A percentile compares a stretch with the other conserved stretches of the same genome.
phyloP scores from a whole-genome alignment of 2,888 invertebrate genomes.

The Leptothorax acervorum region DNA sequence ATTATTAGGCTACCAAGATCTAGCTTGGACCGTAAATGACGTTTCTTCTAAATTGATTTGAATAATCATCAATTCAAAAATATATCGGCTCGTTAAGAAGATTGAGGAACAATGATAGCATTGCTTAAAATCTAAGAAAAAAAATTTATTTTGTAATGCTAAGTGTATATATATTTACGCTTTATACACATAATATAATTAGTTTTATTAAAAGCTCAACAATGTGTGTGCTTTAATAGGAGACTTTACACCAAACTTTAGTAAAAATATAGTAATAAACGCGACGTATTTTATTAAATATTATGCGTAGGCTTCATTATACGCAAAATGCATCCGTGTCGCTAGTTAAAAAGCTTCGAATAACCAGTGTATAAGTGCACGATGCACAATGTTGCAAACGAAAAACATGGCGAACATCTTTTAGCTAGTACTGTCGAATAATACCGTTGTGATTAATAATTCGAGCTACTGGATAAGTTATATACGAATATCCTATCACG shows the following conservation, averaged over 20 bases:
- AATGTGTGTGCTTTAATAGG: too few species aligned
- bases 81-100: background rate
- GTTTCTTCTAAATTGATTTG: too few species aligned
- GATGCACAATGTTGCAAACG: conserved; percentile 2
- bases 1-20: too few species aligned
- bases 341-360: background rate
- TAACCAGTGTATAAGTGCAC: conserved; percentile 19
- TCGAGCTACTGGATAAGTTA: conserved; percentile 45
- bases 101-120: background rate
- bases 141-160: too few species aligned
- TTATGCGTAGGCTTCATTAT: background rate
- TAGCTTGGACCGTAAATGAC: too few species aligned
- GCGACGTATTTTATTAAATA: background rate
- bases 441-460: conserved; percentile 45
- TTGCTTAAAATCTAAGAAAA: background rate
- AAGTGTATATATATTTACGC: too few species aligned
- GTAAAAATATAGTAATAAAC: too few species aligned
- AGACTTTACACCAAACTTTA: too few species aligned
- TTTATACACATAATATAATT: too few species aligned
- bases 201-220: too few species aligned
- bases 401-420: conserved; percentile 9
- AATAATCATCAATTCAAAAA: background rate
- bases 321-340: background rate
- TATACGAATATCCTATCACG: conserved; percentile 54
- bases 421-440: conserved; percentile 51